Evolutionary conservation across 1,140 invertebrate genomes (phyloP), one percentile per base, ranked within the genome.

Genomic region (Sycophila sp.): DNA sequence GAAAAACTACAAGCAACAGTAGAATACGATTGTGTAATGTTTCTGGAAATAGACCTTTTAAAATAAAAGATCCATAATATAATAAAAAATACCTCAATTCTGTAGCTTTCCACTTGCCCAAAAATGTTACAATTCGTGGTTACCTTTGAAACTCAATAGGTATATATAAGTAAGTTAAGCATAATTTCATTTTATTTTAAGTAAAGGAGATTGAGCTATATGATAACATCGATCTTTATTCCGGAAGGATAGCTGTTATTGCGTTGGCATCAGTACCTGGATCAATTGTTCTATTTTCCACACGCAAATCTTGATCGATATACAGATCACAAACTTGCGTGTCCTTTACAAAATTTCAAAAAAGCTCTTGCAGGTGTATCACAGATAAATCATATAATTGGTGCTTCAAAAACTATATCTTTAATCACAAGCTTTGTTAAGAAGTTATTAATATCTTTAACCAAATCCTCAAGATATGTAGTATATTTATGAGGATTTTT

Each of bases 321-420:
- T 67, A 73, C 15, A 68, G 7, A 34, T 76, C 75, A 67, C 73
- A 73, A 1, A 1, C 68, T 71, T 1, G 15, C 38, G n/a, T 74
- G 70, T 3, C 75, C 70, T 49, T 75, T 74, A 1, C 26, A 53
- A 17, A 51, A 36, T 64, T 73, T 73, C 4, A 65, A 5, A n/a
- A 72, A 74, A 7, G 73, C 10, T 17, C 71, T 19, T 2, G 71
- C 68, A n/a, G 73, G 73, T 24, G 62, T 72, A 64, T 73, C 73
- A 17, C 71, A 73, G 4, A 75, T 72, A 30, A 75, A 73, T 55
- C 53, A 71, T 15, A 73, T 47, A 5, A 73, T 67, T 51, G 22
- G 30, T 1, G 70, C 22, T 42, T 34, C 24, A 65, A 65, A 73
- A 7, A 32, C 19, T 59, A 42, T 53, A 38, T 45, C 55, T 19